Base-by-base conservation (phyloP, 2,113 vertebrate species). In the Microcebus lehilahytsara region DNA sequence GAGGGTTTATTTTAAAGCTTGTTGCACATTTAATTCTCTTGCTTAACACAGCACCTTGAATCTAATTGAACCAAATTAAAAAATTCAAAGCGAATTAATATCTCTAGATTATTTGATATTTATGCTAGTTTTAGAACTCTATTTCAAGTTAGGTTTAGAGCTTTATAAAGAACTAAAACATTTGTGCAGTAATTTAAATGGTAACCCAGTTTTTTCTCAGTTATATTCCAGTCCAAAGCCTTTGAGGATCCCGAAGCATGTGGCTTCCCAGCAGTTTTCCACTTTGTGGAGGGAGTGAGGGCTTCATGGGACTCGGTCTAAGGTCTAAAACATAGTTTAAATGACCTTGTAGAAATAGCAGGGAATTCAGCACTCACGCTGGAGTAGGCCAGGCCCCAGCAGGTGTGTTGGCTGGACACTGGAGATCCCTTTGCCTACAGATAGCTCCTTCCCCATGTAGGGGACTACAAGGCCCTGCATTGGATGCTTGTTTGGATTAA, bases 321-420 rank as follows among this genome's bases (percentile, higher is more conserved):
- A 69, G 88, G 67, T 84, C 53, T 71, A 60, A 69, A 75, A 42
- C 49, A 75, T 60, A 83, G 85, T 85, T 80, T 88, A 75, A 79
- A 87, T 96, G 97, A 97, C 96, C 95, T 98, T 97, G 96, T 69
- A 92, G 84, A 92, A 95, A 64, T 77, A 81, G 64, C 5, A 0
- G 67, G 72, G 34, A 78, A 46, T 40, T 71, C 17, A 74, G 79
- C 69, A 49, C 56, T 93, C 22, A 27, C 30, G 22, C 11, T 34
- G 37, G 83, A 77, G 69, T 23, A 37, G 69, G 66, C 89, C 92
- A 85, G 12, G 0, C 85, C 67, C 62, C 77, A 46, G 67, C 7
- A 80, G 78, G 58, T 96, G 85, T 60, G 89, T 85, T 85, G 0
- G 0, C 5, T 69, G 53, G 27, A 13, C 46, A 37, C 3, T 67